These are phyloP conservation scores for Cygnus buccinator DNA, from an alignment of 2,113 vertebrate genomes.

Conservation along the genomic window DNA sequence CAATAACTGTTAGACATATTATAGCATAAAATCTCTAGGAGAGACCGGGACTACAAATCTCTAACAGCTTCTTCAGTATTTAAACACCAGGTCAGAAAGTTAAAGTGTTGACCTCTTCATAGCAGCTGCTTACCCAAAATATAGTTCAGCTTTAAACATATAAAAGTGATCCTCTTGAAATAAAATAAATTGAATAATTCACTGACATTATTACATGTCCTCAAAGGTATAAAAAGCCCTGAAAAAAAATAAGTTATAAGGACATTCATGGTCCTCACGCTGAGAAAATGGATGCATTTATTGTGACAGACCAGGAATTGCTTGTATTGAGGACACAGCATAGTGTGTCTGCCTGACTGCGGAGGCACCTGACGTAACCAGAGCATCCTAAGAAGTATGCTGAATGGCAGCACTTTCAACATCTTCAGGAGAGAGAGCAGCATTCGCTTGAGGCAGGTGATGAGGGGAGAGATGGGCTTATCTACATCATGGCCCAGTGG, in stretches of 20 bases:
- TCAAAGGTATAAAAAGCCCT: neutral
- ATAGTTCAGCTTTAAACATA: neutral
- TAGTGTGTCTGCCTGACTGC: fast-evolving
- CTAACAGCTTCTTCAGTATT: neutral
- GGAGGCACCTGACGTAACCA: neutral
- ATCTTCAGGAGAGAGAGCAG: neutral
- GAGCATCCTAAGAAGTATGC: neutral
- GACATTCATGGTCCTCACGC: neutral
- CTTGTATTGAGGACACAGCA: neutral
- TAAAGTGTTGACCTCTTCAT: neutral
- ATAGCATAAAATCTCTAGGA: neutral
- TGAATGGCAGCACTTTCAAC: neutral
- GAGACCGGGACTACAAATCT: neutral
- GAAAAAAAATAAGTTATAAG: neutral
- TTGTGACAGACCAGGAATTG: too few species aligned
- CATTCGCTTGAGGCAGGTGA: neutral
- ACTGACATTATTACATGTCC: neutral
- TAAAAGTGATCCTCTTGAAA: neutral
- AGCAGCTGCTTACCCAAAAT: neutral
- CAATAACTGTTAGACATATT: conserved; percentile 8
- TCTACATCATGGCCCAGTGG: neutral
- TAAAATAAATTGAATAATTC: conserved; percentile 7
- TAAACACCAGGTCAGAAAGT: conserved; percentile 24
- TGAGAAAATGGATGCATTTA: neutral
- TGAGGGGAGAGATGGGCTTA: neutral